These are phyloP conservation scores for Sipunculus nudus DNA, from an alignment of 2,888 invertebrate genomes.

Conservation along the genomic window DNA sequence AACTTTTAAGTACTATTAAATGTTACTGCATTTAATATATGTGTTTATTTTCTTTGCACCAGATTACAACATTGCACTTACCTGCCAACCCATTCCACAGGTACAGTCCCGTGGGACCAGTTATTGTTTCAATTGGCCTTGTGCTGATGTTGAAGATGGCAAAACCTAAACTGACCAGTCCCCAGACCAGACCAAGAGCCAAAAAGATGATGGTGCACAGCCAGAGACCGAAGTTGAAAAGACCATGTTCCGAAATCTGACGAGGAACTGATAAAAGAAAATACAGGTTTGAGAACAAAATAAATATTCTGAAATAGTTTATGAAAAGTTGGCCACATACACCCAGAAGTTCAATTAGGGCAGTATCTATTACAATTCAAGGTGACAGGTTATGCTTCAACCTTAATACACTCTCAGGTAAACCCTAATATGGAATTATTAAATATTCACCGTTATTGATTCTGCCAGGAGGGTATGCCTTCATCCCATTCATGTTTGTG, in stretches of 20 bases:
- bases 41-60: too few species aligned
- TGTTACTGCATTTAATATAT: too few species aligned
- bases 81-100: slow-evolving; percentile 82
- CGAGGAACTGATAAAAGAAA: slow-evolving; percentile 71
- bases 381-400: too few species aligned
- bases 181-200: slow-evolving; percentile 77
- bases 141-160: slow-evolving; percentile 84
- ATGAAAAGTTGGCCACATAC: too few species aligned
- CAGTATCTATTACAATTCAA: too few species aligned
- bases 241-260: slow-evolving; percentile 74
- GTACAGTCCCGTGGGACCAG: slow-evolving; percentile 77
- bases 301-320: neutral
- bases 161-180: slow-evolving; percentile 72
- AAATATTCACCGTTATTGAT: too few species aligned
- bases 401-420: too few species aligned
- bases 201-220: slow-evolving; percentile 78
- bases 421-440: too few species aligned
- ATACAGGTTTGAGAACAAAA: slow-evolving; percentile 11
- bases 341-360: too few species aligned
- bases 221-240: slow-evolving; percentile 80
- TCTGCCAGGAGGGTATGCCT: too few species aligned
- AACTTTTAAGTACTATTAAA: too few species aligned
- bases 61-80: slow-evolving; percentile 67
- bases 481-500: too few species aligned
- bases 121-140: slow-evolving; percentile 75